Conservation (phyloP, 2,888 invertebrate genomes). For the Coleophora flavipennella region DNA sequence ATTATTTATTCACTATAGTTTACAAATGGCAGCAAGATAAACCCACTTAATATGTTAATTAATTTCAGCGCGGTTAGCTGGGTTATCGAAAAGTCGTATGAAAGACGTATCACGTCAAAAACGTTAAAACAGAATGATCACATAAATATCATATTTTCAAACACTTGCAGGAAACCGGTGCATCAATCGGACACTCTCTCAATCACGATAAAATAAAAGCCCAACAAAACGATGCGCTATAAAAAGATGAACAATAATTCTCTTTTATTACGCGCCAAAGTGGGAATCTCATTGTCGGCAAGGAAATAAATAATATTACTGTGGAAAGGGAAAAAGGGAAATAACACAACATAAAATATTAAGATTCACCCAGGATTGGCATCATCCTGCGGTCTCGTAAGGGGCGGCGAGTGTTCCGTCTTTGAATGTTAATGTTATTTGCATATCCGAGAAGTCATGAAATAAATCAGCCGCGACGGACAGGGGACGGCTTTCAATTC, state of each 20-base stretch:
- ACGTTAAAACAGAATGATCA: background rate
- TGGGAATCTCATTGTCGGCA: constrained; percentile 71
- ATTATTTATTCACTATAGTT: no score
- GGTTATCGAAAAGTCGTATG: no score
- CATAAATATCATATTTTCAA: background rate
- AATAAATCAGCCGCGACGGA: constrained; percentile 71
- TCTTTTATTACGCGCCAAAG: constrained; percentile 71
- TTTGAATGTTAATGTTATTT: constrained; percentile 71
- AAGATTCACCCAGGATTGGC: constrained; percentile 71
- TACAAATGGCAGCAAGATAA: no score
- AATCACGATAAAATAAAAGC: constrained; percentile 56
- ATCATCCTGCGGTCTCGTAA: constrained; percentile 65
- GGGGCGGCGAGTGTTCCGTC: constrained; percentile 53
- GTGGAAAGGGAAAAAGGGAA: constrained; percentile 68
- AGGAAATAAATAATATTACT: constrained; percentile 69
- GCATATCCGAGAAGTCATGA: constrained; percentile 72
- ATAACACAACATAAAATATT: constrained; percentile 73
- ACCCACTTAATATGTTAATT: no score
- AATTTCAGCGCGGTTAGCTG: no score
- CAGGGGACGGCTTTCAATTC: constrained; percentile 63
- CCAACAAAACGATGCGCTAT: constrained; percentile 61
- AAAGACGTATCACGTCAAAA: no score
- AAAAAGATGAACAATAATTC: constrained; percentile 72
- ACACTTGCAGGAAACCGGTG: background rate
- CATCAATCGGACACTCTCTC: constrained; percentile 42